A percentile compares a stretch with the other conserved stretches of the same genome.
phyloP scores from a whole-genome alignment of 2,113 vertebrate species.

The Gobius niger region DNA sequence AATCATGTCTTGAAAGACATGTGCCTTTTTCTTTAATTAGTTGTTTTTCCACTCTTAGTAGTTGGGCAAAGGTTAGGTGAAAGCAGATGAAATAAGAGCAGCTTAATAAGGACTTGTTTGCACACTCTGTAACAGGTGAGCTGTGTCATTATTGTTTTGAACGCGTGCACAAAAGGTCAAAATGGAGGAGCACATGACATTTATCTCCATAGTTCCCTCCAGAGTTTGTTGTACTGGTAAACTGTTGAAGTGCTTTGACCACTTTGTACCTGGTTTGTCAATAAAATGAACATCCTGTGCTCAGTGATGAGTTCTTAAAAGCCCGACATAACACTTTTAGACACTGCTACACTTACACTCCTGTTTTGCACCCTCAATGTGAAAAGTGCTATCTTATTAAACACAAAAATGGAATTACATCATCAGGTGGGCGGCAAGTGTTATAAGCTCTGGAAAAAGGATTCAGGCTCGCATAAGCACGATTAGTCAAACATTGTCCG shows the following conservation, averaged over 20 bases:
- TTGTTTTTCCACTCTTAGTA: too few relatives aligned
- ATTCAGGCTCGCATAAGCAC: too few relatives aligned
- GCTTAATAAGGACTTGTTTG: not conserved
- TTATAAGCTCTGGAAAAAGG: too few relatives aligned
- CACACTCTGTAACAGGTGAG: not conserved
- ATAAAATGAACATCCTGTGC: not conserved
- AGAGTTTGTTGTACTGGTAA: not conserved
- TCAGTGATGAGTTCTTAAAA: not conserved
- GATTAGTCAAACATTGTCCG: too few relatives aligned
- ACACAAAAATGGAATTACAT: too few relatives aligned
- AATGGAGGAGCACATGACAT: not conserved
- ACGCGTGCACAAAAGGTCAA: not conserved
- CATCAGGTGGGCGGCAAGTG: too few relatives aligned
- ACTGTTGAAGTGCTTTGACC: not conserved
- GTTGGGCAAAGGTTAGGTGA: too few relatives aligned
- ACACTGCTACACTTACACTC: not conserved
- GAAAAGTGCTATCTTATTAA: too few relatives aligned
- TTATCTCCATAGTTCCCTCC: not conserved
- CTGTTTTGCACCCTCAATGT: too few relatives aligned
- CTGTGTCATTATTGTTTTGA: not conserved
- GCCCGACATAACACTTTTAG: not conserved
- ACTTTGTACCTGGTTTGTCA: not conserved
- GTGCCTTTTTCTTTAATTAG: too few relatives aligned
- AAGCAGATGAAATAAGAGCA: not conserved
- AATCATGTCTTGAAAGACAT: too few relatives aligned